Base-by-base conservation (phyloP, 2,888 invertebrate species). In the Zaprionus lineosus region DNA sequence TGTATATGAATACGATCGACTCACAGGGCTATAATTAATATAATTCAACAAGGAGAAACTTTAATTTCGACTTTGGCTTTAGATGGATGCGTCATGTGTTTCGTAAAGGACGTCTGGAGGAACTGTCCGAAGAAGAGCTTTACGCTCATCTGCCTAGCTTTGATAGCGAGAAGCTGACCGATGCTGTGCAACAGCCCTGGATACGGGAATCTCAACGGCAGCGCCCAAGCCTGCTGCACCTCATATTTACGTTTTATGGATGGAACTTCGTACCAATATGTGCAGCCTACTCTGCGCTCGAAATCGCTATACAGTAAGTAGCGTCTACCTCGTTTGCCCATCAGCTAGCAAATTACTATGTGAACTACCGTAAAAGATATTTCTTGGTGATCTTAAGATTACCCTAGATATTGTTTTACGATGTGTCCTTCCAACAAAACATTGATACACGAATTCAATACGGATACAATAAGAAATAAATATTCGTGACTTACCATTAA, bases 91-190 rank as follows among this genome's bases (percentile, higher is more conserved):
- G 79, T 16, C 75, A 84, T 46, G 76, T 83, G 14, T 89, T 89
- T 18, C 64, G 59, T 2, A 85, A 84, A 41, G 89, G 88, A 14
- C 58, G 72, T 2, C 72, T 44, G 8, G 74, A 73, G 5, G 69
- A 87, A 29, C 48, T 88, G 48, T 71, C 77, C 3, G 59, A 65
- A n/a, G 75, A 66, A 16, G 86, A 86, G 36, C 57, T 88, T 2
- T 88, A 87, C 16, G 74, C 76, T n/a, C 79, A 87, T 46, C 65
- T 86, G 34, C 86, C 88, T 12, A 70, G 67, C 34, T 92, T 92
- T 61, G 89, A 90, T 29, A 92, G 93, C 1, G 88, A 91, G 40
- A 70, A 76, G 9, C 74, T 92, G 12, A 91, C 92, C 0, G 87
- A 90, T 29, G 74, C 84, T 11, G 86, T 92, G 8, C 78, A 79